Base-by-base conservation (phyloP, 2,797 vertebrate species). In the Botia almorhae region DNA sequence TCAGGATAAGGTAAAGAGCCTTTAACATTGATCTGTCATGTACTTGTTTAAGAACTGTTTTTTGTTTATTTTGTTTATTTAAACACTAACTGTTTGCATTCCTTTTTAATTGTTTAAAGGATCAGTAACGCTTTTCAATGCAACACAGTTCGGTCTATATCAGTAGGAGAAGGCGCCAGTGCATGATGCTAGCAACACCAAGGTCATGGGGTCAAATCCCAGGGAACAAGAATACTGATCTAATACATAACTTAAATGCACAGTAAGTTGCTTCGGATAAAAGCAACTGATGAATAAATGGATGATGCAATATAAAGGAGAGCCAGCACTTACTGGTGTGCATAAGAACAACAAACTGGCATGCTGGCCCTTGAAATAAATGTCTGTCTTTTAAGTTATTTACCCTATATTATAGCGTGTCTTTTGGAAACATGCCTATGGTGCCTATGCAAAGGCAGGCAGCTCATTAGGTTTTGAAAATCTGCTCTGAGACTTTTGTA, bases 131-230 rank as follows among this genome's bases (percentile, higher is more conserved):
- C 19, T 3, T 19, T 63, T 75, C 14, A 3, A 7, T 64, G 5
- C 43, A 51, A 21, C 5, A 51, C 23, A 36, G 26, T n/a, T 51
- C 3, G 43, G 48, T 65, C 46, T 21, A 5, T 74, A 74, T 60
- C n/a, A 75, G 16, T 21, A 36, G 61, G n/a, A 33, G 5, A 55
- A 17, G 4, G 7, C 43, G 16, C 12, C 7, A 65, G 23, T 16
- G 26, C 10, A n/a, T n/a, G n/a, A n/a, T n/a, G n/a, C n/a, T n/a
- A n/a, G n/a, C n/a, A n/a, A n/a, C n/a, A 3, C 5, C 56, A 68
- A 76, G 50, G 74, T 76, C 50, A 46, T 76, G 16, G 51, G 51
- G 55, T 76, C 43, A 36, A 68, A 68, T 76, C 13, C 51, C 50
- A 39, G 1, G 5, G 36, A 76, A n/a, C 10, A 56, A 29, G 63